Percentiles rank a stretch among this genome's conserved stretches.
These are phyloP conservation scores for Onychostoma macrolepis DNA, from an alignment of 2,113 vertebrate genomes.

Conservation along the genomic window DNA sequence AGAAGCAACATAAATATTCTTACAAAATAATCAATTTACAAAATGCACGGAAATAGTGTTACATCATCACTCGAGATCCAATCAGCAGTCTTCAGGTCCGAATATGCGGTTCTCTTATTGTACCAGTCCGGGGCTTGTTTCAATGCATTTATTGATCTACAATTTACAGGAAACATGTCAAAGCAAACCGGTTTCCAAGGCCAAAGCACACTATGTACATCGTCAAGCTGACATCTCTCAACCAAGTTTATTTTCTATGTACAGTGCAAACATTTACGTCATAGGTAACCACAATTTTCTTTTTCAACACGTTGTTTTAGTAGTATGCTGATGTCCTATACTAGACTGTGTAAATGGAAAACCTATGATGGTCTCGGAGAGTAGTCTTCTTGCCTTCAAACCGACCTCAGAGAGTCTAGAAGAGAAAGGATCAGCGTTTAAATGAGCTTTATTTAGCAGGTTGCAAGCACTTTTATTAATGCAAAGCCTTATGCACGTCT, in stretches of 20 bases:
- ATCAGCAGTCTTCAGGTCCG: conserved; percentile 57
- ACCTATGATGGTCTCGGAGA: conserved; percentile 73
- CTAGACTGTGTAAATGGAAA: conserved; percentile 83
- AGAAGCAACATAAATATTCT: conserved; percentile 64
- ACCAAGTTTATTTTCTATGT: conserved; percentile 78
- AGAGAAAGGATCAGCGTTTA: conserved; percentile 56
- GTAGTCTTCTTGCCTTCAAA: conserved; percentile 67
- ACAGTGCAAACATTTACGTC: conserved; percentile 89
- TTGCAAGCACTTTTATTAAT: not conserved
- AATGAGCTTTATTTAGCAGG: not conserved
- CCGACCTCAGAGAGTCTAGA: conserved; percentile 85
- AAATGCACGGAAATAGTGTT: conserved; percentile 70
- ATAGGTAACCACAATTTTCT: conserved; percentile 84
- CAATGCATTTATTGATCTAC: conserved; percentile 77
- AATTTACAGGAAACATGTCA: conserved; percentile 78
- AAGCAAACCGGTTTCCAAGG: conserved; percentile 68
- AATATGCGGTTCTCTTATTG: conserved; percentile 52
- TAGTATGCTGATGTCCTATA: conserved; percentile 83
- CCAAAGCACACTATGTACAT: conserved; percentile 78
- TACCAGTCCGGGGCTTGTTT: conserved; percentile 68
- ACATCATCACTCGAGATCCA: conserved; percentile 64
- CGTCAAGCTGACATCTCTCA: conserved; percentile 74
- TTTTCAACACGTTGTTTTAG: conserved; percentile 82
- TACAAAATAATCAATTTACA: conserved; percentile 77
- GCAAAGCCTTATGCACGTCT: not conserved